These are phyloP conservation scores for Poecilia picta DNA, from an alignment of 2,797 vertebrate species.

Conservation along the genomic window DNA sequence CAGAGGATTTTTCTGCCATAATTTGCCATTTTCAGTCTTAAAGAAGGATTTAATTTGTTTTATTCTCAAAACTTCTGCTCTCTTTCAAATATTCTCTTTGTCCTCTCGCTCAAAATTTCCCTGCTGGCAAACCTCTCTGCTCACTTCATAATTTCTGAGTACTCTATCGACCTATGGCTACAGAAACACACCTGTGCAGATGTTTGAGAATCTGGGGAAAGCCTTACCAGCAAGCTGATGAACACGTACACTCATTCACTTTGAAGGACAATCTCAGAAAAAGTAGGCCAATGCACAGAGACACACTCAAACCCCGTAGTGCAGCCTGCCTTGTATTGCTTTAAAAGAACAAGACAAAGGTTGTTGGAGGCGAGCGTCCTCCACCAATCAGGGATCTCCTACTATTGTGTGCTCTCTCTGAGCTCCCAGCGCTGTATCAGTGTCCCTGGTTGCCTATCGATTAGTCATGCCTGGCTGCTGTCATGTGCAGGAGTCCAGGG, in stretches of 20 bases:
- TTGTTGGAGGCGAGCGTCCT: conserved; percentile 56
- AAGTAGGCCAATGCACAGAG: conserved; percentile 60
- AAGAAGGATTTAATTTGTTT: too few relatives aligned
- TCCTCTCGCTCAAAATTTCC: too few relatives aligned
- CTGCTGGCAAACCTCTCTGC: too few relatives aligned
- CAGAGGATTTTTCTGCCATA: too few relatives aligned
- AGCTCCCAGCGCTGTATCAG: conserved; percentile 58
- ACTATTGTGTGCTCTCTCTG: conserved; percentile 22
- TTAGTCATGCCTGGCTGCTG: conserved; percentile 88
- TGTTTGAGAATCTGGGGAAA: background rate
- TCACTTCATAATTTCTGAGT: too few relatives aligned
- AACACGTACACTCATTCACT: background rate
- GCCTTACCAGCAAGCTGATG: conserved; percentile 5
- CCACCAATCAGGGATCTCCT: conserved; percentile 58
- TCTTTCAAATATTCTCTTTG: too few relatives aligned
- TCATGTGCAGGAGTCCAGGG: conserved; percentile 83
- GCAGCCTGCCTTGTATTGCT: conserved; percentile 53
- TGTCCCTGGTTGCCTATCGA: conserved; percentile 80
- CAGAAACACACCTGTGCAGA: background rate
- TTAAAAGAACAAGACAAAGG: conserved; percentile 70
- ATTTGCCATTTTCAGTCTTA: too few relatives aligned
- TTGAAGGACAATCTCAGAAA: conserved; percentile 27
- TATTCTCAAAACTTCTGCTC: too few relatives aligned
- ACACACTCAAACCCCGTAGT: conserved; percentile 45
- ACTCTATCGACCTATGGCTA: background rate